phyloP scores from a whole-genome alignment of 2,797 vertebrate species.

The Sebastes aleutianus region DNA sequence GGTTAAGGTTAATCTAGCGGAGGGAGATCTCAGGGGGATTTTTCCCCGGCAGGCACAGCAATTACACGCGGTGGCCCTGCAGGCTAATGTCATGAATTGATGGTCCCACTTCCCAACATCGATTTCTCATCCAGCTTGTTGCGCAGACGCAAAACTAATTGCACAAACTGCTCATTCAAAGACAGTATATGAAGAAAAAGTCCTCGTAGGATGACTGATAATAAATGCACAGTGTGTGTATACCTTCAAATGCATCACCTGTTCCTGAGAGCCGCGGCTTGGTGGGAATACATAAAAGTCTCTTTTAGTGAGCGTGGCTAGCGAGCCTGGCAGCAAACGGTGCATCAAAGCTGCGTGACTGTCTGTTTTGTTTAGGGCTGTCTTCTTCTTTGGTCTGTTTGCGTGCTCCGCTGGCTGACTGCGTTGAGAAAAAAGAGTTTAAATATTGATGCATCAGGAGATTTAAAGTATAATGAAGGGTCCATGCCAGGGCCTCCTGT shows the following conservation, averaged over 20 bases:
- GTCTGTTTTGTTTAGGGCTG: slow-evolving; percentile 32
- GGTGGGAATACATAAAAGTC: background rate
- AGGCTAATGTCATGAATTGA: slow-evolving; percentile 27
- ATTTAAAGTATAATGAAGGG: slow-evolving; percentile 21
- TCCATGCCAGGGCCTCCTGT: background rate
- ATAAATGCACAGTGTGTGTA: background rate
- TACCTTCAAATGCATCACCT: background rate
- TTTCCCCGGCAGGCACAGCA: background rate
- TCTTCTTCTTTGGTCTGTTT: slow-evolving; percentile 19
- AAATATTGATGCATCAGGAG: slow-evolving; percentile 29
- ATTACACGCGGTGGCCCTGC: slow-evolving; percentile 35
- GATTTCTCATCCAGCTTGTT: slow-evolving; percentile 33
- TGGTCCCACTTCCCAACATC: slow-evolving; percentile 42
- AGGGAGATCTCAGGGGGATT: slow-evolving; percentile 1
- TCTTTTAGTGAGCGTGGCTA: background rate
- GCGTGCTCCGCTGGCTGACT: slow-evolving; percentile 1
- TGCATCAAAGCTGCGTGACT: slow-evolving; percentile 18
- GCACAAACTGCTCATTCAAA: slow-evolving; percentile 14
- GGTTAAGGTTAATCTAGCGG: slow-evolving; percentile 36
- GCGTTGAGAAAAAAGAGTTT: background rate
- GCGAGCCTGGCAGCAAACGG: slow-evolving; percentile 5
- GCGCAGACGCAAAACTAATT: slow-evolving; percentile 12
- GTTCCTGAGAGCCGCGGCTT: background rate
- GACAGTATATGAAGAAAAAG: background rate
- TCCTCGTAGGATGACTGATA: background rate